Percentiles rank a stretch among this genome's conserved stretches.
Conservation (phyloP, 2,113 vertebrate species). For the Pleuronectes platessa region DNA sequence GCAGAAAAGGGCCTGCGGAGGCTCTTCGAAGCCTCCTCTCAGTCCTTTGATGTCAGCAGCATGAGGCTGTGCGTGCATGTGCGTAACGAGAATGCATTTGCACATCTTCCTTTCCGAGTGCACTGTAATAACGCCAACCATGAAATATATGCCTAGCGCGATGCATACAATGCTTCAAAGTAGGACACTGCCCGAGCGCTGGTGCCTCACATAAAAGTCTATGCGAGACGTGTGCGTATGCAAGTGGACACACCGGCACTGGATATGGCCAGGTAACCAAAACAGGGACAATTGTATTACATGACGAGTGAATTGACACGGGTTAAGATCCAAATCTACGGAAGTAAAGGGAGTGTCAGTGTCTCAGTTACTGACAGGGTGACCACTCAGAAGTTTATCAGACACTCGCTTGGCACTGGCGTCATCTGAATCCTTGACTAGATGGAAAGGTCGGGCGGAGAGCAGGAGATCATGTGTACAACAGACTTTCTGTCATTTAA, state of each 20-base stretch:
- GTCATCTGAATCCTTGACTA: constrained; percentile 45
- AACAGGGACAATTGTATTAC: constrained; percentile 34
- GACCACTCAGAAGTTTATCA: constrained; percentile 16
- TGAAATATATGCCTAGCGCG: constrained; percentile 30
- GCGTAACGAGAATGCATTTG: constrained; percentile 35
- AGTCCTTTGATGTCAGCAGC: constrained; percentile 64
- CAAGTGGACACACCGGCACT: constrained; percentile 3
- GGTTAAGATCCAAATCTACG: constrained; percentile 36
- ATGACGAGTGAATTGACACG: constrained; percentile 58
- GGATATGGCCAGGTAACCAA: constrained; percentile 27
- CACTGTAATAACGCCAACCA: constrained; percentile 32
- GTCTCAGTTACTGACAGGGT: constrained; percentile 51
- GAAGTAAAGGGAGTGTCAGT: constrained; percentile 7
- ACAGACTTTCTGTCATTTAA: background rate
- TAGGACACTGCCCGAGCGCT: constrained; percentile 41
- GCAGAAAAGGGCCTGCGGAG: constrained; percentile 36
- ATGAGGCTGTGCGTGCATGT: constrained; percentile 23
- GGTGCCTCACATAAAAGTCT: constrained; percentile 16
- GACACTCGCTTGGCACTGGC: background rate
- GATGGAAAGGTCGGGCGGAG: background rate
- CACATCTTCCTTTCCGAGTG: constrained; percentile 40
- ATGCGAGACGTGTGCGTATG: constrained; percentile 13
- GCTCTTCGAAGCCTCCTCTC: constrained; percentile 39
- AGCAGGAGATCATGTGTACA: background rate
- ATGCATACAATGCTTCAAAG: constrained; percentile 32